These are phyloP conservation scores for Adelognathus sp. DNA, from an alignment of 2,888 invertebrate genomes.

Conservation along the genomic window DNA sequence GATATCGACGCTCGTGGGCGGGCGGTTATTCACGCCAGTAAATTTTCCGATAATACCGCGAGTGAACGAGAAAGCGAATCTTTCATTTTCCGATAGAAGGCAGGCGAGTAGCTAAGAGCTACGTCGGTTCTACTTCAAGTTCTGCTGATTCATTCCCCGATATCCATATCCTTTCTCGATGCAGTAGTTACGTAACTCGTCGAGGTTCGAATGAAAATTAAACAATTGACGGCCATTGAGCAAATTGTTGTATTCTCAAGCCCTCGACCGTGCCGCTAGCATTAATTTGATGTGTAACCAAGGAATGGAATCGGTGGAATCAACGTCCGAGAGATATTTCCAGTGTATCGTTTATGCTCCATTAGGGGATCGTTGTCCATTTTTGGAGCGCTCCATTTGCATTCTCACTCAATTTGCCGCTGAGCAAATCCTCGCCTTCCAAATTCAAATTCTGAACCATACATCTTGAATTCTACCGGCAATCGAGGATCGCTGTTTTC, in stretches of 20 bases:
- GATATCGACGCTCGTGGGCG: conserved; percentile 35
- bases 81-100: conserved; percentile 35
- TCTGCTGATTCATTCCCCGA: neutral
- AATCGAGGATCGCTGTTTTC: conserved; percentile 8
- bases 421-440: too few relatives aligned
- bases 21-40: conserved; percentile 47
- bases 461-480: neutral
- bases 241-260: neutral
- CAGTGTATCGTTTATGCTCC: neutral
- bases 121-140: conserved; percentile 15
- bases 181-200: neutral
- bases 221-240: neutral
- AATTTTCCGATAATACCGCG: conserved; percentile 50
- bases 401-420: too few relatives aligned
- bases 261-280: neutral
- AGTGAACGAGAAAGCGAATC: conserved; percentile 39
- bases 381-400: too few relatives aligned
- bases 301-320: too few relatives aligned
- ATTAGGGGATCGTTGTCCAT: neutral
- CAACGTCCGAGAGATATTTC: neutral
- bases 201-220: conserved; percentile 1
- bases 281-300: neutral
- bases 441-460: neutral
- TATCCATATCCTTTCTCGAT: neutral
- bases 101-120: conserved; percentile 13